phyloP scores from a whole-genome alignment of 2,888 invertebrate genomes.

The Papilio demoleus region DNA sequence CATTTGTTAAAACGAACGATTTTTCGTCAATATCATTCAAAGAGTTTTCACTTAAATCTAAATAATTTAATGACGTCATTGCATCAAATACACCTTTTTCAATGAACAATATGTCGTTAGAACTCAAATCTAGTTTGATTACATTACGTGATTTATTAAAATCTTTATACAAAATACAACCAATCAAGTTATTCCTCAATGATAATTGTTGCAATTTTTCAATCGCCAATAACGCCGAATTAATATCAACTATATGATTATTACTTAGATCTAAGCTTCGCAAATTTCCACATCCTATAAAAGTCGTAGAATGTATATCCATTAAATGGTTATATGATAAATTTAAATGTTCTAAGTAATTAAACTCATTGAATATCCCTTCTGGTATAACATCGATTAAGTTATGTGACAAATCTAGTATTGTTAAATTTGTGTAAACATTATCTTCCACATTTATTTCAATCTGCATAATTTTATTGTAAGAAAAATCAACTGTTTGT shows the following conservation, averaged over 20 bases:
- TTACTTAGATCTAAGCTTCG: constrained; percentile 61
- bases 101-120: constrained; percentile 55
- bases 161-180: constrained; percentile 51
- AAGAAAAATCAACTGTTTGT: constrained; percentile 59
- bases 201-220: constrained; percentile 54
- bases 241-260: constrained; percentile 60
- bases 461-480: constrained; percentile 58
- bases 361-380: constrained; percentile 41
- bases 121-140: constrained; percentile 55
- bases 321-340: constrained; percentile 27
- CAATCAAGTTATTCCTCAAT: constrained; percentile 58
- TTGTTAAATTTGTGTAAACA: constrained; percentile 50
- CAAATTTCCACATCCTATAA: constrained; percentile 54
- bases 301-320: constrained; percentile 41
- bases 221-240: constrained; percentile 53
- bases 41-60: constrained; percentile 59
- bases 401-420: constrained; percentile 62
- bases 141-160: constrained; percentile 51
- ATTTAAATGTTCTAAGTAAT: constrained; percentile 25
- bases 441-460: constrained; percentile 41
- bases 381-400: constrained; percentile 55
- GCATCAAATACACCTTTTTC: constrained; percentile 52
- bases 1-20: constrained; percentile 48
- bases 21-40: constrained; percentile 53
- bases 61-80: constrained; percentile 48